A percentile compares a stretch with the other conserved stretches of the same genome.
Evolutionary conservation across 2,797 vertebrate species (phyloP).

Genomic region (Coregonus suidteri): DNA sequence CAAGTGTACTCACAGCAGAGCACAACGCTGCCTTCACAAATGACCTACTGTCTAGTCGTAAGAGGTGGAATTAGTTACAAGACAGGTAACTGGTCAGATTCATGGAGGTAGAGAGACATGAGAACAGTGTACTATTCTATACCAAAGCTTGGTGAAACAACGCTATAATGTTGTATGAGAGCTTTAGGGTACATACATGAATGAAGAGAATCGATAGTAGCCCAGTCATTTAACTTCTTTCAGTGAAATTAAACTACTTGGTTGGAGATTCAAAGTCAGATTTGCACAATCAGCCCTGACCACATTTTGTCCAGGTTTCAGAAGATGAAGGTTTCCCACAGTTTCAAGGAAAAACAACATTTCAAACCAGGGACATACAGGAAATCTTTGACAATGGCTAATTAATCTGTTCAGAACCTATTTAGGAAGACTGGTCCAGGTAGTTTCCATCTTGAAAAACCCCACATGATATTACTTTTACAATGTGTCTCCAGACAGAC

Average conservation of each 20-base stretch:
- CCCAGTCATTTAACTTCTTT: not conserved
- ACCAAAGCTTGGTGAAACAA: not conserved
- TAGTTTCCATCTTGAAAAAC: not conserved
- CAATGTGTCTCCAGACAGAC: not conserved
- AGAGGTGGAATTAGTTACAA: not conserved
- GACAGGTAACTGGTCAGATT: not conserved
- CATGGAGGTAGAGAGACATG: not conserved
- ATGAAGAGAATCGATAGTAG: not conserved
- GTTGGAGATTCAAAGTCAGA: not conserved
- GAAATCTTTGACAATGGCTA: conserved; percentile 2
- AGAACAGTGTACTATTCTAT: not conserved
- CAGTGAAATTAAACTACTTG: not conserved
- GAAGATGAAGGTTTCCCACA: conserved; percentile 1
- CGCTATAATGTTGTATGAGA: not conserved
- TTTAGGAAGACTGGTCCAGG: not conserved
- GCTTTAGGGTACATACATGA: not conserved
- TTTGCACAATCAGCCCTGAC: not conserved
- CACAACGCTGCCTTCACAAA: not conserved
- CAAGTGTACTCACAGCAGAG: not conserved
- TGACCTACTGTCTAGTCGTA: not conserved
- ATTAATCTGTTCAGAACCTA: conserved; percentile 8
- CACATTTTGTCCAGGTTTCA: not conserved
- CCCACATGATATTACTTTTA: too few relatives aligned
- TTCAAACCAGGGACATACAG: not conserved
- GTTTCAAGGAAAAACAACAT: not conserved